Evolutionary conservation across 2,113 vertebrate species (phyloP), one percentile per base, ranked within the genome.

Genomic region (Indicator maculatus): DNA sequence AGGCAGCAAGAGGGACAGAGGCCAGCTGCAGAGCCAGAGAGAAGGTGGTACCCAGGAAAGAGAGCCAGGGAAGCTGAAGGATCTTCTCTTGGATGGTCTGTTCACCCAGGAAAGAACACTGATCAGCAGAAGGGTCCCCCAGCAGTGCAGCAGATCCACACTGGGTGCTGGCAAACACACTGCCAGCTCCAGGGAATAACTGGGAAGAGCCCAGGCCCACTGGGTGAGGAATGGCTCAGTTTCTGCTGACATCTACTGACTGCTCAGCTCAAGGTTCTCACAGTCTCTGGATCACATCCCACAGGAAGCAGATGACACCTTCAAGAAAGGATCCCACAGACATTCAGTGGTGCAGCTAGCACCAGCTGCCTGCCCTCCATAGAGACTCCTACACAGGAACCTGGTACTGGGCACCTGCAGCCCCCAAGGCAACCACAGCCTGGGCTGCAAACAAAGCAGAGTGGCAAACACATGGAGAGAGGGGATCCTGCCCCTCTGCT

Each of bases 181-280:
- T 19, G 10, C 53, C 56, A 86, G 60, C 61, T 71, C 28, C 58
- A 50, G 44, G 23, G 41, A 84, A 39, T 0, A 7, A 66, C 52
- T 17, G 41, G n/a, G 60, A 45, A 93, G 21, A 83, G 36, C 21
- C 60, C 72, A 45, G 53, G 55, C 69, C 70, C 52, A 53, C 9
- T 19, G 74, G 50, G 50, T 26, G 36, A 65, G 73, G 72, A 64
- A 93, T 21, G 66, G 66, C 53, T 89, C 96, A 30, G 55, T 67
- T 91, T 84, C 88, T 90, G 31, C 93, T 84, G 80, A 88, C 83
- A 92, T 65, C 90, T 88, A 71, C 83, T 88, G 83, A 86, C 88
- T 78, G 74, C 64, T 89, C 16, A 2, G 50, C 27, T 87, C 74
- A 39, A 69, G 66, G 71, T 39, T 47, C 78, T 93, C 84, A 19